These are phyloP conservation scores for Neodiprion fabricii DNA, from an alignment of 1,140 invertebrate genomes.

Conservation along the genomic window DNA sequence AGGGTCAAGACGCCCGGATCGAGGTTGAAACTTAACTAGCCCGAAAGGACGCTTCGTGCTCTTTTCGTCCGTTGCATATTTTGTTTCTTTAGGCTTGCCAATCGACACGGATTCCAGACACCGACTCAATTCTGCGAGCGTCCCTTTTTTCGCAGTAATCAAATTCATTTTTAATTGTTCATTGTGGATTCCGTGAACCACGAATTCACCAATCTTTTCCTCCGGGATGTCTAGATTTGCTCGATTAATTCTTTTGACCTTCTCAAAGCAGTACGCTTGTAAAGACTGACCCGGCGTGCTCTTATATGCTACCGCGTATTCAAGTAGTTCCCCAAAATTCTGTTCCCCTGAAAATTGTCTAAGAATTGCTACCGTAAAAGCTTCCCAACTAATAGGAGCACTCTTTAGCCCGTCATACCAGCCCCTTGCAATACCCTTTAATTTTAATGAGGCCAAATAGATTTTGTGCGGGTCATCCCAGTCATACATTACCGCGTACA, in stretches of 20 bases:
- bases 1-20: too few relatives aligned
- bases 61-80: too few relatives aligned
- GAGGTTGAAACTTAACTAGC: too few relatives aligned
- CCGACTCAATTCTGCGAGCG: too few relatives aligned
- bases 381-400: constrained; percentile 10
- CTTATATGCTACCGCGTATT: constrained; percentile 5
- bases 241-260: constrained; percentile 20
- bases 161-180: neutral
- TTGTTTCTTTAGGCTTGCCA: too few relatives aligned
- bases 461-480: constrained; percentile 22
- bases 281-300: constrained; percentile 15
- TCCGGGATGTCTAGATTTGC: constrained; percentile 15
- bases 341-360: constrained; percentile 19
- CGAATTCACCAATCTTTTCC: constrained; percentile 21
- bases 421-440: constrained; percentile 17
- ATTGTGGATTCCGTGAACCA: constrained; percentile 16
- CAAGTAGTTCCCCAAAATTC: constrained; percentile 14
- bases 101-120: too few relatives aligned
- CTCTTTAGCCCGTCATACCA: constrained; percentile 20
- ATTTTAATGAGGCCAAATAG: constrained; percentile 17
- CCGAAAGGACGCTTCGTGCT: too few relatives aligned
- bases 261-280: constrained; percentile 13
- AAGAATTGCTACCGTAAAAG: constrained; percentile 9
- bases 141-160: too few relatives aligned
- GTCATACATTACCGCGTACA: constrained; percentile 10